Conservation (phyloP, 2,113 vertebrate genomes). For the Pontoporia blainvillei region DNA sequence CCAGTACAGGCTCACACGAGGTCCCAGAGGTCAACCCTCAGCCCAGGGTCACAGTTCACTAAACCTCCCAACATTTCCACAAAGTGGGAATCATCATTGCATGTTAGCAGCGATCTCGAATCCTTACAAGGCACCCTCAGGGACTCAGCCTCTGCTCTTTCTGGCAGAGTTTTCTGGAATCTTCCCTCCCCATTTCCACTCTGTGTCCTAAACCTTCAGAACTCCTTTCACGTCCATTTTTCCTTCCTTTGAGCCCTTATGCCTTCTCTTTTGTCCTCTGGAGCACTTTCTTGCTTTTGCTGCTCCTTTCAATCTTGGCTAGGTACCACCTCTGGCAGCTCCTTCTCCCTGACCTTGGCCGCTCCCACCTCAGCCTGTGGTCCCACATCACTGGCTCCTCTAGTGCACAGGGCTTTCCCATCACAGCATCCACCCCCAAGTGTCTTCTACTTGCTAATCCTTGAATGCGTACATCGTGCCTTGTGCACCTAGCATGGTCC, state of each 20-base stretch:
- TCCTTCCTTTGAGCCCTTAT: neutral
- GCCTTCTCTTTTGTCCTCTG: accelerated
- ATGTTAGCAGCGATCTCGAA: neutral
- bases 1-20: accelerated
- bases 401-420: accelerated
- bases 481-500: neutral
- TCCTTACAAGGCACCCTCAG: accelerated
- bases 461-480: accelerated
- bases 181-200: neutral
- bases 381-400: neutral
- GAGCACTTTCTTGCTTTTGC: accelerated
- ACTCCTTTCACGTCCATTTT: neutral
- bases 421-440: accelerated
- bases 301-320: too few species aligned
- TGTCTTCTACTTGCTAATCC: neutral
- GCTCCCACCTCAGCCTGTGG: accelerated
- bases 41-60: neutral
- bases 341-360: accelerated
- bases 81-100: too few species aligned
- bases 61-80: neutral
- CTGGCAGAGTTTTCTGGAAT: neutral
- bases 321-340: accelerated
- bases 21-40: neutral
- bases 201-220: neutral
- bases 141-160: neutral